phyloP scores from a whole-genome alignment of 2,888 invertebrate species.

The Flexamia atlantica region DNA sequence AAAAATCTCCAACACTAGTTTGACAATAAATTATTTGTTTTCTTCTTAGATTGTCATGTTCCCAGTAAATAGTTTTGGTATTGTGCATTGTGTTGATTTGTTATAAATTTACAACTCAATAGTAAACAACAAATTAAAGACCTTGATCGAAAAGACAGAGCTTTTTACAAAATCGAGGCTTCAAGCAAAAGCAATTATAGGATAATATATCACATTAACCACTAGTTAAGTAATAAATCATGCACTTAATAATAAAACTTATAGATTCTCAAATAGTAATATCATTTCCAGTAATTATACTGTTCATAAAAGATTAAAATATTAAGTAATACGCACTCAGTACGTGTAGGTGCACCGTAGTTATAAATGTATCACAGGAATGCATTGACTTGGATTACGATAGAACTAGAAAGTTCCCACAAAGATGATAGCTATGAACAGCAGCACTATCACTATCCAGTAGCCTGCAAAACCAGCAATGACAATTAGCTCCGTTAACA shows the following conservation, averaged over 20 bases:
- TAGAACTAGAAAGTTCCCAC: slow-evolving; percentile 75
- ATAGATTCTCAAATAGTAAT: background rate
- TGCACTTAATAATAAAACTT: background rate
- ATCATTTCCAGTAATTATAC: background rate
- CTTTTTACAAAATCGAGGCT: background rate
- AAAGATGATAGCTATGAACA: slow-evolving; percentile 83
- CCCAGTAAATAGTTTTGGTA: too few species aligned
- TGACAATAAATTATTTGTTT: too few species aligned
- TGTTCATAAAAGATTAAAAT: slow-evolving; percentile 21
- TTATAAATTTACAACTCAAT: too few species aligned
- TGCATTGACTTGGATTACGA: background rate
- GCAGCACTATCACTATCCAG: slow-evolving; percentile 84
- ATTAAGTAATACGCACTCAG: slow-evolving; percentile 2
- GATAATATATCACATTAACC: background rate
- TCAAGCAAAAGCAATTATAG: background rate
- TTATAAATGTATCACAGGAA: slow-evolving; percentile 36
- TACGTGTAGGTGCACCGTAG: background rate
- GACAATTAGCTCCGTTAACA: too few species aligned
- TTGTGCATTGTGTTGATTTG: too few species aligned
- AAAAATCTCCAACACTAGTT: too few species aligned
- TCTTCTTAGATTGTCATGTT: too few species aligned
- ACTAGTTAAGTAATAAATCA: background rate
- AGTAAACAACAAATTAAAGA: too few species aligned
- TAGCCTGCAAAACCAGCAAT: slow-evolving; percentile 76
- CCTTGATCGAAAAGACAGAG: background rate